Evolutionary conservation across 2,888 invertebrate genomes (phyloP).

Genomic region (Myopa tessellatipennis): DNA sequence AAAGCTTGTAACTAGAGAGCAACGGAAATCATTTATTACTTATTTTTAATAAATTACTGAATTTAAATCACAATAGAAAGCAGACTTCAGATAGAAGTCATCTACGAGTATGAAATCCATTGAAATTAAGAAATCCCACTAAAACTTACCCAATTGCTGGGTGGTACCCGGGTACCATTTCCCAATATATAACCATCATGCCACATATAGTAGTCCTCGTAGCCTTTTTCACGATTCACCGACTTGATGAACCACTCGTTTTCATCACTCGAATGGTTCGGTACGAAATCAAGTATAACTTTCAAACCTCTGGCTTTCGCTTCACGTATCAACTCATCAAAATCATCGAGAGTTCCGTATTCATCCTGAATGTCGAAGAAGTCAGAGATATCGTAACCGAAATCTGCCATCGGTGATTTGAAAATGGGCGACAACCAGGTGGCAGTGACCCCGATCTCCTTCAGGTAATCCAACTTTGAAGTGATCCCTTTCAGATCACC

Average conservation of each 20-base stretch:
- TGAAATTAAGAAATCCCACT: background rate
- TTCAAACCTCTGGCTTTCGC: constrained; percentile 70
- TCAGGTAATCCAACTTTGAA: constrained; percentile 70
- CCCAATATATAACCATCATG: constrained; percentile 45
- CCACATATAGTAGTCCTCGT: constrained; percentile 85
- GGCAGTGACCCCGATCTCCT: constrained; percentile 75
- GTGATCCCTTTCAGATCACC: constrained; percentile 83
- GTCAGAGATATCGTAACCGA: constrained; percentile 82
- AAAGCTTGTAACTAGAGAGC: background rate
- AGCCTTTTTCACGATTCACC: constrained; percentile 72
- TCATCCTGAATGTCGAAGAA: constrained; percentile 76
- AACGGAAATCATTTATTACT: background rate
- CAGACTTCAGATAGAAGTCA: background rate
- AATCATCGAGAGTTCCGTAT: constrained; percentile 79
- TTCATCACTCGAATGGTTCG: constrained; percentile 76
- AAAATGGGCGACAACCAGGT: constrained; percentile 82
- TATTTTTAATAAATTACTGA: background rate
- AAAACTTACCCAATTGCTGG: constrained; percentile 69
- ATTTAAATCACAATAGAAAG: background rate
- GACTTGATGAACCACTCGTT: constrained; percentile 87
- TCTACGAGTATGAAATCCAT: background rate
- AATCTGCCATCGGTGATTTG: constrained; percentile 81
- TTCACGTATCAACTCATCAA: constrained; percentile 72
- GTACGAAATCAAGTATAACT: constrained; percentile 70
- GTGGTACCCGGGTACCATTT: constrained; percentile 62